Evolutionary conservation across 2,113 vertebrate species (phyloP).

Genomic region (Tautogolabrus adspersus): DNA sequence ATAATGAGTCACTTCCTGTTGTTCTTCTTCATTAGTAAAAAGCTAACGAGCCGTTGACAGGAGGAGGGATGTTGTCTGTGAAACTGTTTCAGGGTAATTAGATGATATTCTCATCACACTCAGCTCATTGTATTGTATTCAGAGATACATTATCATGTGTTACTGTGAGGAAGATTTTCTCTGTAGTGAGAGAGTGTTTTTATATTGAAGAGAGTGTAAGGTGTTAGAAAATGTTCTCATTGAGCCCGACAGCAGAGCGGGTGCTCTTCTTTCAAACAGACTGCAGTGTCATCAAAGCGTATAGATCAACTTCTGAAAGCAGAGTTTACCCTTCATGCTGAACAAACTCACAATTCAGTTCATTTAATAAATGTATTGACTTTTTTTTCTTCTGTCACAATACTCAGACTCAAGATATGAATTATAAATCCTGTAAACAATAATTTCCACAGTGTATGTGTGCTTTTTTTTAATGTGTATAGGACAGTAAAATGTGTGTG

Average conservation of each 20-base stretch:
- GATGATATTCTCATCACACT: constrained; percentile 9
- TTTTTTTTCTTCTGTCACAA: constrained; percentile 19
- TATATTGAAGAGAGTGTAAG: too few species aligned
- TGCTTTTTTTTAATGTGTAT: too few species aligned
- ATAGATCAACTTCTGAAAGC: constrained; percentile 26
- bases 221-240: too few species aligned
- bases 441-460: neutral
- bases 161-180: too few species aligned
- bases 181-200: too few species aligned
- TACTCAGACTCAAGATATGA: constrained; percentile 41
- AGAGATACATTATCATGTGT: neutral
- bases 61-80: neutral
- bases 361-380: constrained; percentile 49
- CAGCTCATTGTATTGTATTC: constrained; percentile 12
- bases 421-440: constrained; percentile 53
- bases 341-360: constrained; percentile 34
- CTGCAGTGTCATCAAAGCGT: constrained; percentile 3
- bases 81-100: constrained; percentile 42
- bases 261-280: neutral
- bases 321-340: constrained; percentile 24
- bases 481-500: too few species aligned
- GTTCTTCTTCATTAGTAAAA: constrained; percentile 20
- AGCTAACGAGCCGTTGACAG: constrained; percentile 26
- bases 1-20: neutral
- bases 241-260: too few species aligned